phyloP scores from a whole-genome alignment of 2,113 vertebrate species.

The Apus apus region DNA sequence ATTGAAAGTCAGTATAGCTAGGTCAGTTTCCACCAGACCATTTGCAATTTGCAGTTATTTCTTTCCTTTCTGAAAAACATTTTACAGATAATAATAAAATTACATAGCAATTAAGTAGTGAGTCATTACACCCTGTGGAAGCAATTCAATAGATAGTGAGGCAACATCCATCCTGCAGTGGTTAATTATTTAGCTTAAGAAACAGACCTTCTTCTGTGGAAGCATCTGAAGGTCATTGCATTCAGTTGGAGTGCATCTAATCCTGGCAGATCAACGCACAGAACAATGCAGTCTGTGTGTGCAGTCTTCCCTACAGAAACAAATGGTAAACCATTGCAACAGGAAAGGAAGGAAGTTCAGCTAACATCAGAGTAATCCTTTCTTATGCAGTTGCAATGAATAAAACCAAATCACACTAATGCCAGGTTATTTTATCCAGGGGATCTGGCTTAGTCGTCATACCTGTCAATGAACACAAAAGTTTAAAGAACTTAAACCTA shows the following conservation, averaged over 20 bases:
- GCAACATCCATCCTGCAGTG: neutral
- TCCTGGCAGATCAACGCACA: neutral
- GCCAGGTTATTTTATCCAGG: neutral
- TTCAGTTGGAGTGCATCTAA: neutral
- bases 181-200: conserved; percentile 39
- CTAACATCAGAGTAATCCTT: conserved; percentile 14
- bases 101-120: conserved; percentile 15
- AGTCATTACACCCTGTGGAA: conserved; percentile 22
- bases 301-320: conserved; percentile 32
- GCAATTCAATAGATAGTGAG: conserved; percentile 14
- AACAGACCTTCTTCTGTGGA: neutral
- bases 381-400: neutral
- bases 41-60: neutral
- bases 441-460: neutral
- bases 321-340: neutral
- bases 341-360: neutral
- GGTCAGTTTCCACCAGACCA: neutral
- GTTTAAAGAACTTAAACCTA: neutral
- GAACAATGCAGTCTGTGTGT: neutral
- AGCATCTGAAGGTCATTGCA: neutral
- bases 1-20: neutral
- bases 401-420: conserved; percentile 20
- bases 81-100: conserved; percentile 51
- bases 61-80: conserved; percentile 46
- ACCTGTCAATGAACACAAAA: neutral